A percentile compares a stretch with the other conserved stretches of the same genome.
Conservation (phyloP, 2,888 invertebrate genomes). For the Tinea trinotella region DNA sequence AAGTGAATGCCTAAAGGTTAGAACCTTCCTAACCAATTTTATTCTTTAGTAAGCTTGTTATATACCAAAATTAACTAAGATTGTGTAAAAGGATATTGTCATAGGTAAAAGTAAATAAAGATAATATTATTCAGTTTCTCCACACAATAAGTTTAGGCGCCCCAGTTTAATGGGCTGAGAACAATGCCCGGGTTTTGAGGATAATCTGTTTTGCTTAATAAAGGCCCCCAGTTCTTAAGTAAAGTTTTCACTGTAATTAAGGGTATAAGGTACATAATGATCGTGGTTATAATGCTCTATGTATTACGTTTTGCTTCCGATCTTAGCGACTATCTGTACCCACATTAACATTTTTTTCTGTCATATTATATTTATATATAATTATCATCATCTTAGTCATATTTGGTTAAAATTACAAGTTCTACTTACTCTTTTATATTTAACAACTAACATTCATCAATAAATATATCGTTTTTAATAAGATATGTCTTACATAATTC, state of each 20-base stretch:
- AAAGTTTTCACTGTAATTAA: constrained; percentile 18
- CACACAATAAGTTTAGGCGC: background rate
- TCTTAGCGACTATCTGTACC: background rate
- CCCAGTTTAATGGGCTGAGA: constrained; percentile 22
- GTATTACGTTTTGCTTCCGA: background rate
- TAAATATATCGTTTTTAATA: too few relatives aligned
- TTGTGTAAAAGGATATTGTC: background rate
- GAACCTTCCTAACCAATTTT: too few relatives aligned
- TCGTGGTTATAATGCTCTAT: constrained; percentile 14
- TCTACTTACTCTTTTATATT: too few relatives aligned
- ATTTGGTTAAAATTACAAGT: too few relatives aligned
- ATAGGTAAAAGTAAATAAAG: constrained; percentile 21
- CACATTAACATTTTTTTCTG: too few relatives aligned
- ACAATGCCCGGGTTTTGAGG: constrained; percentile 25
- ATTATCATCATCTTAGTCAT: too few relatives aligned
- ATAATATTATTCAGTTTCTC: constrained; percentile 23
- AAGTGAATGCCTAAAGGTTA: too few relatives aligned
- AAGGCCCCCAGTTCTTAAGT: constrained; percentile 24
- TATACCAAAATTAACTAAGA: background rate
- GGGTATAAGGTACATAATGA: constrained; percentile 17
- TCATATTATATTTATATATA: too few relatives aligned
- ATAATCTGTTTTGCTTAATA: constrained; percentile 29
- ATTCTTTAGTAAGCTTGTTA: too few relatives aligned
- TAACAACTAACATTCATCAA: too few relatives aligned
- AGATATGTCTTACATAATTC: too few relatives aligned